These are phyloP conservation scores for Chanos chanos DNA, from an alignment of 2,797 vertebrate genomes.

Conservation along the genomic window DNA sequence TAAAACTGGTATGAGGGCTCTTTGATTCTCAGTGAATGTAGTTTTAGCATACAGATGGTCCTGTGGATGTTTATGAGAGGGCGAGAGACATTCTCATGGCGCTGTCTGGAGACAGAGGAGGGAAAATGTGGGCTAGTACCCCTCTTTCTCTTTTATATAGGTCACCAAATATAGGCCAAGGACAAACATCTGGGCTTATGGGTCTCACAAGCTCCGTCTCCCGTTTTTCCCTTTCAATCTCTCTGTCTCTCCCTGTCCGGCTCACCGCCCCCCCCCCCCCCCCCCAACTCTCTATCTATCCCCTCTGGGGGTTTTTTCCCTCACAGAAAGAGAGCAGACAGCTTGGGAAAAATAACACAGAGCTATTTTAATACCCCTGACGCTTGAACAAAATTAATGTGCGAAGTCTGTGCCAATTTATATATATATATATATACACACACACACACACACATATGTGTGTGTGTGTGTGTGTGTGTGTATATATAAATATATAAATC, in stretches of 20 bases:
- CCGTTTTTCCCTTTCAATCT: slow-evolving; percentile 17
- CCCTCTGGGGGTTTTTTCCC: slow-evolving; percentile 17
- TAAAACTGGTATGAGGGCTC: too few species aligned
- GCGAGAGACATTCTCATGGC: too few species aligned
- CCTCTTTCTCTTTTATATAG: slow-evolving; percentile 31
- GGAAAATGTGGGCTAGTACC: slow-evolving; percentile 1
- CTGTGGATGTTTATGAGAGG: too few species aligned
- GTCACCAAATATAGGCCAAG: slow-evolving; percentile 46
- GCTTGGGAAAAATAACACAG: slow-evolving; percentile 40
- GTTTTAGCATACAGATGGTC: too few species aligned
- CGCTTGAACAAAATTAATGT: slow-evolving; percentile 35
- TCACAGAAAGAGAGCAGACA: slow-evolving; percentile 45
- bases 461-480: too few species aligned
- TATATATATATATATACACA: background rate
- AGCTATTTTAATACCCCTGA: slow-evolving; percentile 40
- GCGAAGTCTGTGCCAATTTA: slow-evolving; percentile 16
- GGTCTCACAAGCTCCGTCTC: slow-evolving; percentile 33
- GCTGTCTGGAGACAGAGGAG: background rate
- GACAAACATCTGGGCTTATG: slow-evolving; percentile 51
- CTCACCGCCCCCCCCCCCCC: background rate
- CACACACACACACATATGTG: too few species aligned
- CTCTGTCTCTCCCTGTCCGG: background rate
- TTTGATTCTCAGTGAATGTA: too few species aligned
- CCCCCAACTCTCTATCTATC: slow-evolving; percentile 7
- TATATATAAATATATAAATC: too few species aligned